Percentiles rank a stretch among this genome's conserved stretches.
These are phyloP conservation scores for Drosophila testacea DNA, from an alignment of 2,888 invertebrate species.

Conservation along the genomic window DNA sequence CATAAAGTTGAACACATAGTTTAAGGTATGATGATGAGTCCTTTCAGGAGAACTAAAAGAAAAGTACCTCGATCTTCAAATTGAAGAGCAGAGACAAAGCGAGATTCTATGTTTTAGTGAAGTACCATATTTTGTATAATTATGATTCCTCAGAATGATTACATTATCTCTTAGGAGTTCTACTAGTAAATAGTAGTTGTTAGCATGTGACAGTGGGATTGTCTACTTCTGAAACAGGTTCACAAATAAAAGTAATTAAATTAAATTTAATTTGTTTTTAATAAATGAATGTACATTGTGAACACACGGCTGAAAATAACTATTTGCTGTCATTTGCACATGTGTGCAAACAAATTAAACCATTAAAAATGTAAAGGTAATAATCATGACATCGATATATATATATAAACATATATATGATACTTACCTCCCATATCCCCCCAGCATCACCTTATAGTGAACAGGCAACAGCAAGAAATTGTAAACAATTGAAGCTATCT, in stretches of 20 bases:
- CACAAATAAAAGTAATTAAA: constrained; percentile 53
- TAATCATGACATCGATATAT: constrained; percentile 24
- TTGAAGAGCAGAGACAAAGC: too few relatives aligned
- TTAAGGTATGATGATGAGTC: neutral
- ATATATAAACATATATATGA: neutral
- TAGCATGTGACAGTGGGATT: neutral
- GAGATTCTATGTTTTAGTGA: too few relatives aligned
- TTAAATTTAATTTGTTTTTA: constrained; percentile 67
- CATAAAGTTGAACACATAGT: neutral
- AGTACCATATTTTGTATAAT: too few relatives aligned
- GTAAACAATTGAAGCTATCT: constrained; percentile 49
- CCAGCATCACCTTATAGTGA: neutral
- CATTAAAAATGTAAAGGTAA: constrained; percentile 60
- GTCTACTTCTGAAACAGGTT: neutral
- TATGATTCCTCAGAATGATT: too few relatives aligned
- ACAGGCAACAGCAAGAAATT: constrained; percentile 1
- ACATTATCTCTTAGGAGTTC: too few relatives aligned
- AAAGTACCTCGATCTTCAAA: too few relatives aligned
- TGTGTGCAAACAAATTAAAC: constrained; percentile 59
- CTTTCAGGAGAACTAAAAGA: neutral
- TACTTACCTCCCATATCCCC: too few relatives aligned
- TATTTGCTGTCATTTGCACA: constrained; percentile 41
- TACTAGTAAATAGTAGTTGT: too few relatives aligned
- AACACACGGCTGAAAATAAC: constrained; percentile 10
- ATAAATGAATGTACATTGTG: constrained; percentile 36